Evolutionary conservation across 2,797 vertebrate genomes (phyloP), one percentile per base, ranked within the genome.

Genomic region (Antennarius maculatus): DNA sequence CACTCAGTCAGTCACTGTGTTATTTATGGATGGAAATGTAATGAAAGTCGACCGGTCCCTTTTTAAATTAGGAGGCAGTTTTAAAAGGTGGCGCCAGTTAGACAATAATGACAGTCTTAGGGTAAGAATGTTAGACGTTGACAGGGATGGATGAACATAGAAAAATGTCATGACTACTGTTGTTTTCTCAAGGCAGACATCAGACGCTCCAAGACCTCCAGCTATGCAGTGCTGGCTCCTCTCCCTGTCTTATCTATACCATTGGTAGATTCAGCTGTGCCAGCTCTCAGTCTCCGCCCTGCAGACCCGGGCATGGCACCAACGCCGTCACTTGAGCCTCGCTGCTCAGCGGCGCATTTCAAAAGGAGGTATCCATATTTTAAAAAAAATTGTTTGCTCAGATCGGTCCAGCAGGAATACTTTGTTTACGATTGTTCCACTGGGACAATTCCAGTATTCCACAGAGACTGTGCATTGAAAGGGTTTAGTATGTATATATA

Each of bases 251-350:
- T 86, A 83, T 90, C 84, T 87, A 69, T 68, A 64, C 71, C 77
- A 92, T 91, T 76, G 79, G 67, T 61, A 78, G 72, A 80, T 80
- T 92, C 85, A 92, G 84, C 88, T 91, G 86, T 89, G 84, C 81
- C 76, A 70, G 42, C 34, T 34, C 18, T 54, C 41, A 14, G 5
- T 7, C 34, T 6, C 23, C 13, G 7, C 53, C 42, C 27, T n/a
- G 42, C 14, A 53, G 53, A 61, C 68, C 54, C 55, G 66, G 78
- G 78, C 86, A 84, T 78, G 81, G 67, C 80, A 86, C 82, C 77
- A 87, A 87, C 86, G 79, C 73, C 79, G 79, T 69, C 76, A 86
- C 81, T 83, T 87, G 86, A 91, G 82, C 88, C 86, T 49, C 28
- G 54, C 69, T 71, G 64, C 80, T 74, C 66, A 76, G 74, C 71